Evolutionary conservation across 2,797 vertebrate species (phyloP).

Genomic region (Tapera naevia): DNA sequence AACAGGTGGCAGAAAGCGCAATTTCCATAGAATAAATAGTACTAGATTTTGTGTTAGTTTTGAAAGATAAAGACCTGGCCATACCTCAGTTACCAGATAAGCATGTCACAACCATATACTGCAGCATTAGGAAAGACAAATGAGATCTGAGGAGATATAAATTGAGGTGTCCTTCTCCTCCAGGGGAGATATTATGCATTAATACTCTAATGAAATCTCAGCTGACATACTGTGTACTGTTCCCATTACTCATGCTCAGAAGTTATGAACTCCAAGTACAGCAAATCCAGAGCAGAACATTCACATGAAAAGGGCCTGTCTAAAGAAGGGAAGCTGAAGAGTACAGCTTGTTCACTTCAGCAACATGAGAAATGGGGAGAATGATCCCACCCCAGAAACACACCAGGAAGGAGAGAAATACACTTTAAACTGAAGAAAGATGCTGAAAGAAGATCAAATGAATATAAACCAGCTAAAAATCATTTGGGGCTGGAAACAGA

Average conservation of each 20-base stretch:
- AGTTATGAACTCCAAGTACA: not conserved
- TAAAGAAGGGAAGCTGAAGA: not conserved
- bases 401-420: not conserved
- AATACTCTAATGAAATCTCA: conserved; percentile 18
- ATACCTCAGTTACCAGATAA: not conserved
- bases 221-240: not conserved
- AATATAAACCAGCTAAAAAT: not conserved
- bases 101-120: not conserved
- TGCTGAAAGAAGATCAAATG: not conserved
- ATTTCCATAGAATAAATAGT: not conserved
- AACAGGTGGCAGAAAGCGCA: not conserved
- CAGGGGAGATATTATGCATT: not conserved
- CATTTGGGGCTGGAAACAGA: not conserved
- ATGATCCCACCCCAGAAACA: not conserved
- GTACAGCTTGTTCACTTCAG: not conserved
- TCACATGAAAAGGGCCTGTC: not conserved
- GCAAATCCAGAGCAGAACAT: not conserved
- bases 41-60: not conserved
- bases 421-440: not conserved
- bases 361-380: not conserved
- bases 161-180: conserved; percentile 15
- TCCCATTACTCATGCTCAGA: not conserved
- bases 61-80: not conserved
- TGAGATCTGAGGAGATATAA: not conserved
- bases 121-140: not conserved